A percentile compares a stretch with the other conserved stretches of the same genome.
These are phyloP conservation scores for Chloropsis hardwickii DNA, from an alignment of 2,113 vertebrate genomes.

Conservation along the genomic window DNA sequence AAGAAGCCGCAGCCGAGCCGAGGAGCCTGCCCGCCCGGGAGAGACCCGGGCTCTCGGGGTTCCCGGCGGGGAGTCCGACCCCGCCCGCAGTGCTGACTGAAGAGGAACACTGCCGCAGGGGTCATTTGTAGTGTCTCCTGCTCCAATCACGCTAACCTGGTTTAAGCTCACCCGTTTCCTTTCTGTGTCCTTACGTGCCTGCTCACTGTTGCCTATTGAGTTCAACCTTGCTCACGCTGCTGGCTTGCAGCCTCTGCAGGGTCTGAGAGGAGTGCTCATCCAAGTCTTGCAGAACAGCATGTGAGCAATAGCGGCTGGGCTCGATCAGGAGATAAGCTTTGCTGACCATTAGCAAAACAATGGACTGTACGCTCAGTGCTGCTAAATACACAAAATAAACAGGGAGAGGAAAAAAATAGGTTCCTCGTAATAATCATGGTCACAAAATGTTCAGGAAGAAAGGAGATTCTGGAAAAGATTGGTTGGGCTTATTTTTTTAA, in stretches of 20 bases:
- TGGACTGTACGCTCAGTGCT: constrained; percentile 1
- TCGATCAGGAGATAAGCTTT: constrained; percentile 22
- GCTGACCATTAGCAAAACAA: constrained; percentile 47
- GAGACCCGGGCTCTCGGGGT: too few species aligned
- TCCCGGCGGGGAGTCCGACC: too few species aligned
- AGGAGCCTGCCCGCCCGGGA: too few species aligned
- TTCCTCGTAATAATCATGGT: neutral
- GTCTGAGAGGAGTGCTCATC: neutral
- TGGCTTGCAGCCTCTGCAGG: neutral
- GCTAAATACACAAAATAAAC: constrained; percentile 31
- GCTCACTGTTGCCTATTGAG: neutral
- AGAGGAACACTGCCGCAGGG: too few species aligned
- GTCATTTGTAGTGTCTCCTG: neutral
- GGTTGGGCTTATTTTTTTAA: neutral
- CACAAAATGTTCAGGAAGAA: constrained; percentile 60
- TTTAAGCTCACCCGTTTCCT: neutral
- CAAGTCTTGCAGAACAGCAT: constrained; percentile 11
- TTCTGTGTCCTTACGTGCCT: neutral
- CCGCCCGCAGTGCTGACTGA: too few species aligned
- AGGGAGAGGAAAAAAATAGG: neutral
- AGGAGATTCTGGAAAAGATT: constrained; percentile 27
- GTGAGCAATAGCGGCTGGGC: neutral
- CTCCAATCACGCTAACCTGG: neutral
- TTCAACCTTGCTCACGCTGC: neutral
- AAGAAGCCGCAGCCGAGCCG: too few species aligned